phyloP scores from a whole-genome alignment of 2,797 vertebrate species.

The Sylvia borin region DNA sequence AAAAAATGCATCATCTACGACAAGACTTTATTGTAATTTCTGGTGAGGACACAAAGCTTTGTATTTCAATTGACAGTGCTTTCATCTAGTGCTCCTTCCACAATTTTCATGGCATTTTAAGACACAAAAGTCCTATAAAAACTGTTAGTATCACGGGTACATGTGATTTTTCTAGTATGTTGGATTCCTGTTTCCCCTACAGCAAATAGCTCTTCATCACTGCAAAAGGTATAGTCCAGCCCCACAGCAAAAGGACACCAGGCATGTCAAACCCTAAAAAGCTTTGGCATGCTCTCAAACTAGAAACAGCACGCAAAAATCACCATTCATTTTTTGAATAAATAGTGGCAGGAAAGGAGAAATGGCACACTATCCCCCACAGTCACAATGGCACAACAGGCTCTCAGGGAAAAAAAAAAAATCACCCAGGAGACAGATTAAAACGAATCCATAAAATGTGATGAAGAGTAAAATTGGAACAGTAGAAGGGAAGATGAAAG shows the following conservation, averaged over 20 bases:
- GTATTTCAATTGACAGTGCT: background rate
- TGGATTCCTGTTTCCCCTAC: background rate
- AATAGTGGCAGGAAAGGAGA: background rate
- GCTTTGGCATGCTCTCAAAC: background rate
- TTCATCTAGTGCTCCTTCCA: background rate
- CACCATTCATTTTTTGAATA: background rate
- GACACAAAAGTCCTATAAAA: background rate
- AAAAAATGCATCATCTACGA: background rate
- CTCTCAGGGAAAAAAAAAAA: background rate
- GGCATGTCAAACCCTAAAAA: background rate
- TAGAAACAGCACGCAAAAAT: background rate
- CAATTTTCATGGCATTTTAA: background rate
- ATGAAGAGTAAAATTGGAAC: background rate
- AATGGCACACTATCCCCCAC: background rate
- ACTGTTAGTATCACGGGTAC: background rate
- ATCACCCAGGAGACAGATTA: background rate
- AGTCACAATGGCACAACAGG: background rate
- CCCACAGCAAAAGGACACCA: background rate
- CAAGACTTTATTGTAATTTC: background rate
- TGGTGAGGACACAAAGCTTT: background rate
- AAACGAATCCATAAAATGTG: background rate
- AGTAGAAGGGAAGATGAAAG: constrained; percentile 6
- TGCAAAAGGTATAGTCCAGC: background rate
- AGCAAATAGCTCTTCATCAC: background rate
- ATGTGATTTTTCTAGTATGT: background rate